Evolutionary conservation across 2,113 vertebrate genomes (phyloP), one percentile per base, ranked within the genome.

Genomic region (Catharus bicknelli): DNA sequence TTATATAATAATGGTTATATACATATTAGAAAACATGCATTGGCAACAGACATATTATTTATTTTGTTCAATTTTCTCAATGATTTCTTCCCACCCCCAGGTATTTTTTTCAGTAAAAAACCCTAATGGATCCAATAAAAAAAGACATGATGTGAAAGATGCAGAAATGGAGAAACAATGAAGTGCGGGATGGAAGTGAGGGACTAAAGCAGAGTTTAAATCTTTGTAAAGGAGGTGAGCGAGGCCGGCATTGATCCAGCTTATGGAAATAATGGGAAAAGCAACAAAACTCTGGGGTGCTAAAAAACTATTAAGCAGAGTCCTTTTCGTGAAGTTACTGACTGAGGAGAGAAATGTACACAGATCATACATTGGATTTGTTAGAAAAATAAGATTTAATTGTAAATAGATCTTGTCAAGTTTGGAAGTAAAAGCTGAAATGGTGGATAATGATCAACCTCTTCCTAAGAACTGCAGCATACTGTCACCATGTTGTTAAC

Each of bases 221-320:
- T 42, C 10, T 87, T 61, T 47, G 17, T 32, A 42, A 81, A 50
- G 21, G 32, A 3, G 1, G 9, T 0, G 0, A 11, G 7, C 5
- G 0, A 63, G 25, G 16, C 6, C 59, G 32, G 16, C 69, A 85
- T 23, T 59, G 20, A 68, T 50, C 21, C 32, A 59, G 10, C 4
- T 68, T 25, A 72, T 16, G 45, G 45, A 82, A 14, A 36, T 16
- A 77, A 69, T 8, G 5, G 21, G 40, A 59, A 90, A 76, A 47
- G 66, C 36, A 85, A 59, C 4, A 74, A 50, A 90, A 42, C 5
- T 19, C 20, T 47, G 27, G 16, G 19, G 59, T 54, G 50, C 5
- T 45, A 68, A 81, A 26, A 45, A 81, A 76, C 32, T 30, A 5
- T 23, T 26, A 73, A 54, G 7, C 0, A 11, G 6, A n/a, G 25